Conservation (phyloP, 2,888 invertebrate genomes). For the Automeris io region DNA sequence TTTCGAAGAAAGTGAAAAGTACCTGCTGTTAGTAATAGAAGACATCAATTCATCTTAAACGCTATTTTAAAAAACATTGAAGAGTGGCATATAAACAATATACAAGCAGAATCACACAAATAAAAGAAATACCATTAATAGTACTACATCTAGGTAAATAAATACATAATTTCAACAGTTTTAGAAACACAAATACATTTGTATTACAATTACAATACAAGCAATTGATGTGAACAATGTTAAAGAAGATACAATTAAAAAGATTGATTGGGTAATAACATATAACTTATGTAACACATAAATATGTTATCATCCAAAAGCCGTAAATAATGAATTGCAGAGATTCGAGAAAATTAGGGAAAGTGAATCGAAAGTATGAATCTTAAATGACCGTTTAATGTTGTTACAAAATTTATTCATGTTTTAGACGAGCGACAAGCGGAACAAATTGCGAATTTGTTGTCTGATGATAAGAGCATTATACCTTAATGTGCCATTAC, state of each 20-base stretch:
- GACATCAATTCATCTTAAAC: too few species aligned
- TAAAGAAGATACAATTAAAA: background rate
- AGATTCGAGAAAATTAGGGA: constrained; percentile 7
- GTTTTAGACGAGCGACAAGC: background rate
- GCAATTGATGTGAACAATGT: background rate
- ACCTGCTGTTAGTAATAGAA: too few species aligned
- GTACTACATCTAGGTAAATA: too few species aligned
- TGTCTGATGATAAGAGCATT: background rate
- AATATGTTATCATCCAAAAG: background rate
- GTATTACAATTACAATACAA: background rate
- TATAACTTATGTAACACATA: background rate
- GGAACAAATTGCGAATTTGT: background rate
- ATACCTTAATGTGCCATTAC: background rate
- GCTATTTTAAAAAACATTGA: too few species aligned
- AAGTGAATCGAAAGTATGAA: constrained; percentile 14
- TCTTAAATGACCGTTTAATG: constrained; percentile 9
- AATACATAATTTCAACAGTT: background rate
- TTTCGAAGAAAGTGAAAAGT: too few species aligned
- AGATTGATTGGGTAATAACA: too few species aligned
- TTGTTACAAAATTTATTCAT: background rate
- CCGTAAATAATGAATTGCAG: background rate
- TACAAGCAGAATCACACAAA: too few species aligned
- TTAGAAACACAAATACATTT: background rate
- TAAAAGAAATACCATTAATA: too few species aligned
- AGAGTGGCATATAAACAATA: too few species aligned